Base-by-base conservation (phyloP, 2,113 vertebrate species). In the Podarcis muralis region DNA sequence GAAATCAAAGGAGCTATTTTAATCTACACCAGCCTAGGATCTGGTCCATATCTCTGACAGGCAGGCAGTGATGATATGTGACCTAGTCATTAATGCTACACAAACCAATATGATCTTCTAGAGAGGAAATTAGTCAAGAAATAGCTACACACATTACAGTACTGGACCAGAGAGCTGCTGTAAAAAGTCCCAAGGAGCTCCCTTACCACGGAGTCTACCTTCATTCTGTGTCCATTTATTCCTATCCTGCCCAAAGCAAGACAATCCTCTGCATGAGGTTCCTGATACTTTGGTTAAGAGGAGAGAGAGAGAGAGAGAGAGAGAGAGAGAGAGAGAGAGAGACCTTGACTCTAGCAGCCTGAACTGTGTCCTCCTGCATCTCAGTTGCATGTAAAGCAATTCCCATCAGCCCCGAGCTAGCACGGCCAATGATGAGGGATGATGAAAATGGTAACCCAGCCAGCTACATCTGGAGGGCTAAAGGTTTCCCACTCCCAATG, bases 71-170 rank as follows among this genome's bases (percentile, higher is more conserved):
- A 72, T 83, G 0, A 1, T 80, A 43, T 0, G 65, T 2, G 71
- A 20, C 3, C 16, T 57, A 11, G 57, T 16, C 0, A 0, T 43
- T 3, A 13, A 32, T 78, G 48, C 0, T 8, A 6, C 16, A 79
- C 35, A 65, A 6, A 20, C 18, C n/a, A 53, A 78, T 48, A 22
- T 8, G n/a, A 68, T 79, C 23, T 57, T 81, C 30, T 80, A 81
- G 8, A 25, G 27, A 80, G 18, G 43, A 87, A 80, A 65, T 20
- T 12, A 87, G 25, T n/a, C 32, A 59, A 59, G 57, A 27, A 75
- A 57, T 18, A 62, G 53, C 11, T 62, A 32, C 48, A 53, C 48
- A 53, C 48, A 53, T 53, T 18, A 25, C 12, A 75, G 5, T 23
- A 37, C 32, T 84, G 30, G 81, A 43, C 11, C 30, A 15, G 69